These are phyloP conservation scores for Syndactyla subalaris DNA, from an alignment of 2,797 vertebrate genomes.

Conservation along the genomic window DNA sequence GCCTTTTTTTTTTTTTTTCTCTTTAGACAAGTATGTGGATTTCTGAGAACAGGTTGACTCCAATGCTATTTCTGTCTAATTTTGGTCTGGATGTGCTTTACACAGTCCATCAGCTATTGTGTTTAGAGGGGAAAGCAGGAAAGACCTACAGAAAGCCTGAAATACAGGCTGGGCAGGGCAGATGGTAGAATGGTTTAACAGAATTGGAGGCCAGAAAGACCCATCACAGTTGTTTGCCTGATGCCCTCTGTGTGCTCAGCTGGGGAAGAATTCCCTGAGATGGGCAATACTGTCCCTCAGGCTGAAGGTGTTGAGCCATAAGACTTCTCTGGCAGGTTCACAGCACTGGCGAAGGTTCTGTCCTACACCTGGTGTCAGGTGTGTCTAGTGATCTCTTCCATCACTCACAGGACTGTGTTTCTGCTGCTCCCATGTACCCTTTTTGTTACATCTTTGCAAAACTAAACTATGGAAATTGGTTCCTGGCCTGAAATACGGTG, in stretches of 20 bases:
- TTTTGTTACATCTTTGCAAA: neutral
- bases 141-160: neutral
- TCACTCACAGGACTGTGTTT: rapidly evolving
- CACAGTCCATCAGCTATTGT: neutral
- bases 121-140: neutral
- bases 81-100: neutral
- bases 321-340: neutral
- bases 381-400: neutral
- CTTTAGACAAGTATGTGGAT: neutral
- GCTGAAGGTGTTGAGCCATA: rapidly evolving
- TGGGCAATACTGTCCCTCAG: neutral
- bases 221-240: rapidly evolving
- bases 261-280: neutral
- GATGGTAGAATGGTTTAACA: neutral
- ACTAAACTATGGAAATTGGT: neutral
- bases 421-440: neutral
- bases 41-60: neutral
- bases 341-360: rapidly evolving
- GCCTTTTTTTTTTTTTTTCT: neutral
- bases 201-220: neutral
- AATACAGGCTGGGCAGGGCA: neutral
- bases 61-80: neutral
- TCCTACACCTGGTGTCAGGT: rapidly evolving
- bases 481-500: neutral
- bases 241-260: neutral